Conservation (phyloP, 2,113 vertebrate genomes). For the Channa argus region DNA sequence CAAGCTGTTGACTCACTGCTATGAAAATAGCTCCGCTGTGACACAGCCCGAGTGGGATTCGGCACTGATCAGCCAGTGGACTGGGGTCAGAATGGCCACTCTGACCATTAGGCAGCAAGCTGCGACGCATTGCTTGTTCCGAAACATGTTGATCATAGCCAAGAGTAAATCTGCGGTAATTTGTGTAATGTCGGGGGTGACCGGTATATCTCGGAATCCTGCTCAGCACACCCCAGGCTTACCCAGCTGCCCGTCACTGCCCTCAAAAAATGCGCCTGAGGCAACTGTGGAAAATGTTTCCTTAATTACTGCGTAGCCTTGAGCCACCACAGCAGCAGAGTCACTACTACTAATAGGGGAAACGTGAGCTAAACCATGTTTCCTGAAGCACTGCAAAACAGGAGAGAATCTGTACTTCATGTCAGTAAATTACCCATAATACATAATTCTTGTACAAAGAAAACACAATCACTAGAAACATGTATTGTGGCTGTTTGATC, state of each 20-base stretch:
- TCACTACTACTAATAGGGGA: background rate
- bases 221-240: constrained; percentile 14
- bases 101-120: no score
- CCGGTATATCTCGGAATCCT: constrained; percentile 5
- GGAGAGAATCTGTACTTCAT: background rate
- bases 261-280: constrained; percentile 14
- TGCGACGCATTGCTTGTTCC: no score
- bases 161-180: no score
- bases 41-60: background rate
- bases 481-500: no score
- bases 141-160: no score
- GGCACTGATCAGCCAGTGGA: no score
- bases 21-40: constrained; percentile 53
- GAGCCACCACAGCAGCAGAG: background rate
- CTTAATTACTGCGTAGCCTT: background rate
- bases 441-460: background rate
- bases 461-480: background rate
- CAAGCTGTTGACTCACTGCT: constrained; percentile 51
- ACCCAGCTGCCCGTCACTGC: constrained; percentile 7
- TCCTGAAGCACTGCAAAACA: background rate
- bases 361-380: constrained; percentile 34
- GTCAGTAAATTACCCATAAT: background rate
- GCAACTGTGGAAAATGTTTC: constrained; percentile 12
- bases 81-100: no score
- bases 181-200: no score